These are phyloP conservation scores for Gymnodraco acuticeps DNA, from an alignment of 2,797 vertebrate genomes.

Conservation along the genomic window DNA sequence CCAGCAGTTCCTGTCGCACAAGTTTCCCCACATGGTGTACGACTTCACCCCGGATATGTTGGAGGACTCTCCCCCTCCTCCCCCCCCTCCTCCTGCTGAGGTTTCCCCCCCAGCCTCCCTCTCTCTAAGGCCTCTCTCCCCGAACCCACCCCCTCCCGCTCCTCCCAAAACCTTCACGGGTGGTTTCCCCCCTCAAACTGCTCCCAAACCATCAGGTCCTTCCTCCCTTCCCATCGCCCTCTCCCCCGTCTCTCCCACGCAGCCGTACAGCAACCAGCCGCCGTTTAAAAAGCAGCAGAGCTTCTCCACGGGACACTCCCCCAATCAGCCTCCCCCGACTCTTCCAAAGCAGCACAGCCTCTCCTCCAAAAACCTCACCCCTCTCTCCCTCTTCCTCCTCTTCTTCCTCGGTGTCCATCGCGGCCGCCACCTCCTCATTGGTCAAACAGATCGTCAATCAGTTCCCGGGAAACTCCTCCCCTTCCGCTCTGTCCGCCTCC, in stretches of 20 bases:
- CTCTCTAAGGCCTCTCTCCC: slow-evolving; percentile 73
- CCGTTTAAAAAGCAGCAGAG: slow-evolving; percentile 89
- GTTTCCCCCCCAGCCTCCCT: slow-evolving; percentile 80
- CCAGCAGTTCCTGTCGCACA: slow-evolving; percentile 86
- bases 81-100: slow-evolving; percentile 68
- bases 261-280: slow-evolving; percentile 51
- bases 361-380: slow-evolving; percentile 85
- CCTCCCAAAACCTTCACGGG: slow-evolving; percentile 88
- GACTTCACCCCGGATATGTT: slow-evolving; percentile 64
- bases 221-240: slow-evolving; percentile 73
- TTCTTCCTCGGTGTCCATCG: slow-evolving; percentile 79
- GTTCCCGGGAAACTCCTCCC: slow-evolving; percentile 85
- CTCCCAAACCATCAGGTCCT: slow-evolving; percentile 80
- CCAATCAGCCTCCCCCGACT: slow-evolving; percentile 87
- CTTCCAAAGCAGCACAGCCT: slow-evolving; percentile 95
- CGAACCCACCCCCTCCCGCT: slow-evolving; percentile 78
- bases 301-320: slow-evolving; percentile 83
- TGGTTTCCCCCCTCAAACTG: slow-evolving; percentile 83
- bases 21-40: slow-evolving; percentile 90
- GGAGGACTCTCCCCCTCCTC: slow-evolving; percentile 62
- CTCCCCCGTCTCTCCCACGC: slow-evolving; percentile 69
- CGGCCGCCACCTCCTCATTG: slow-evolving; percentile 85
- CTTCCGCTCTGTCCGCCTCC: slow-evolving; percentile 73
- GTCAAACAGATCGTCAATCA: slow-evolving; percentile 95
- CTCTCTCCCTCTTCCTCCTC: slow-evolving; percentile 82